phyloP scores from a whole-genome alignment of 1,140 invertebrate species.

The Maconellicoccus hirsutus region DNA sequence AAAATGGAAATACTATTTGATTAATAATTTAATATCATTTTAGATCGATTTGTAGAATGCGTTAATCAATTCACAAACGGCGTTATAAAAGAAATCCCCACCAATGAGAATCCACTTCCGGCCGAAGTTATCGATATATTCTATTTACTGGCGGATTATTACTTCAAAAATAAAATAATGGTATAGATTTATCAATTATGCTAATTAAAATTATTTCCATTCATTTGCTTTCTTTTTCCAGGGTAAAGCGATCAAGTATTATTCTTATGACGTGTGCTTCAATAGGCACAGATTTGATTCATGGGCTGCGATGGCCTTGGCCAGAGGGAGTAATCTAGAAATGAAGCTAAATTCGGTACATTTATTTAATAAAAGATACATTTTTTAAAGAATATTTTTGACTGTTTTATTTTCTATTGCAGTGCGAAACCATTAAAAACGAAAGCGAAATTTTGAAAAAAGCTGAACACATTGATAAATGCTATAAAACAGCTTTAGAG shows the following conservation, averaged over 20 bases:
- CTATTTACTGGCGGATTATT: constrained; percentile 81
- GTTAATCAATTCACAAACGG: constrained; percentile 55
- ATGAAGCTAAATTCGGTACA: constrained; percentile 59
- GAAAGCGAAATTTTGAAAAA: constrained; percentile 58
- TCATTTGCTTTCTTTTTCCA: constrained; percentile 29
- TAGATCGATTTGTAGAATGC: constrained; percentile 35
- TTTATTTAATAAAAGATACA: constrained; percentile 12
- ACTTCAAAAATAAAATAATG: constrained; percentile 77
- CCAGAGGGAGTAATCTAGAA: constrained; percentile 66
- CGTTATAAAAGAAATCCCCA: constrained; percentile 41
- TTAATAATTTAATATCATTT: too few species aligned
- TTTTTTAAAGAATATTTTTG: constrained; percentile 17
- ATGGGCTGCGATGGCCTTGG: constrained; percentile 80
- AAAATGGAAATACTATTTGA: not conserved
- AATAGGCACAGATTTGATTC: constrained; percentile 72
- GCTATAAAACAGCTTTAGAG: constrained; percentile 63
- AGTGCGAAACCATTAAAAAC: constrained; percentile 40
- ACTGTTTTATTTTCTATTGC: constrained; percentile 26
- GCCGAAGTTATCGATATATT: constrained; percentile 59
- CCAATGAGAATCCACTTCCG: constrained; percentile 37
- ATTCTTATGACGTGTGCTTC: constrained; percentile 66
- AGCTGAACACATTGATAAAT: constrained; percentile 54
- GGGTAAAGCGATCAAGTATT: constrained; percentile 63
- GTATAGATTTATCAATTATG: constrained; percentile 32
- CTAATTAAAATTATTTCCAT: not conserved